These are phyloP conservation scores for Xenopus tropicalis DNA, from an alignment of 2,113 vertebrate genomes.

Conservation along the genomic window UCB_Xtro_10.0 CM004452.2:24946501-24947000, in stretches of 20 bases:
- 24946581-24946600: too few relatives aligned
- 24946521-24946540: too few relatives aligned
- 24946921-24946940: background rate
- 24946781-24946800: background rate
- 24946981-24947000: too few relatives aligned
- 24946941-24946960: background rate
- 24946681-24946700: background rate
- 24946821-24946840: conserved; percentile 9
- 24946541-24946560: too few relatives aligned
- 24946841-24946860: conserved; percentile 14
- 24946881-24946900: background rate
- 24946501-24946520: too few relatives aligned
- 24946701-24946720: background rate
- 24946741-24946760: too few relatives aligned
- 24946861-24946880: conserved; percentile 13
- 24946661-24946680: background rate
- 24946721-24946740: background rate
- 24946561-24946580: too few relatives aligned
- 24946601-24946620: too few relatives aligned
- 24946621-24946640: too few relatives aligned
- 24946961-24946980: background rate
- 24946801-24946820: background rate
- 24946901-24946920: background rate
- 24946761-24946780: conserved; percentile 6
- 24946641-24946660: background rate